Conservation (phyloP, 1,140 invertebrate species). For the Drosophila arawakana region DNA sequence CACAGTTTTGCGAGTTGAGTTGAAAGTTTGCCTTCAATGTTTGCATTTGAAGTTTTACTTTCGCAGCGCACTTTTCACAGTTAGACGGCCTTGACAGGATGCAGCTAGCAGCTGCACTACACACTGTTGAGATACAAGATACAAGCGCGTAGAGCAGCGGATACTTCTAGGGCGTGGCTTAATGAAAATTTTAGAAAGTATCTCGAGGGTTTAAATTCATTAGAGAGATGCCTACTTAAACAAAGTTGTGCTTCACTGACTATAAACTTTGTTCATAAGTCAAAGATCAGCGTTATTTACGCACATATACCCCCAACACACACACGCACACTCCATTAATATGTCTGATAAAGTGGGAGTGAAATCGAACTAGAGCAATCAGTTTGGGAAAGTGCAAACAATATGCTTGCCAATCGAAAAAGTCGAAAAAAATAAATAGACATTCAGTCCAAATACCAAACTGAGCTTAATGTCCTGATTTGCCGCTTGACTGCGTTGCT, state of each 20-base stretch:
- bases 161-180: constrained; percentile 24
- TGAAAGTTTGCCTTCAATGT: constrained; percentile 76
- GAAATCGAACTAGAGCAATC: constrained; percentile 30
- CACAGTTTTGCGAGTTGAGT: constrained; percentile 48
- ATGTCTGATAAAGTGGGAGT: background rate
- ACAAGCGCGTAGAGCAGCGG: background rate
- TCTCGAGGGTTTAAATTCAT: constrained; percentile 41
- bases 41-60: constrained; percentile 75
- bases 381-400: constrained; percentile 33
- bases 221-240: constrained; percentile 43
- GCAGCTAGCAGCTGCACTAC: constrained; percentile 32
- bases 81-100: constrained; percentile 72
- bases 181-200: constrained; percentile 56
- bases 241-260: constrained; percentile 49
- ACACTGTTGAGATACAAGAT: constrained; percentile 1
- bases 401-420: constrained; percentile 29
- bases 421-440: background rate
- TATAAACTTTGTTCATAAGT: constrained; percentile 59
- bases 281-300: constrained; percentile 62
- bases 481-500: constrained; percentile 38
- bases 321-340: background rate
- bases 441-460: constrained; percentile 16
- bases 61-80: constrained; percentile 36
- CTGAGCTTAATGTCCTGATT: constrained; percentile 28
- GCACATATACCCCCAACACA: constrained; percentile 25